Percentiles rank a stretch among this genome's conserved stretches.
Evolutionary conservation across 2,888 invertebrate genomes (phyloP).

Genomic region (Acleris literana): DNA sequence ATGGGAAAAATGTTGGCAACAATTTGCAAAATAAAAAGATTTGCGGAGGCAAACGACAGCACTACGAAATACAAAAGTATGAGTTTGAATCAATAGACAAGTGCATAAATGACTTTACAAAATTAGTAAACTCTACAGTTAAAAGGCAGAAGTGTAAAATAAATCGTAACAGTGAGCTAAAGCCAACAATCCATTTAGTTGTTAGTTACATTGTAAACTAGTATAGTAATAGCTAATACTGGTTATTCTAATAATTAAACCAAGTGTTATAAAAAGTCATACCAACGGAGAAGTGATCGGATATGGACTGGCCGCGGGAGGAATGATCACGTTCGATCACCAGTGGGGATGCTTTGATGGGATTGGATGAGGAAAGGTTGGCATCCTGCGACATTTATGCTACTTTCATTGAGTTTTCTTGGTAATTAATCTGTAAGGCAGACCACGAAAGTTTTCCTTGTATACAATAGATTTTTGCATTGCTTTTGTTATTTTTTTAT

Average conservation of each 20-base stretch:
- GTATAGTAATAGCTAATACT: constrained; percentile 4
- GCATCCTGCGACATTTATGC: constrained; percentile 41
- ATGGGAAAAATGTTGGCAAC: background rate
- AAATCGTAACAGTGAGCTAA: constrained; percentile 26
- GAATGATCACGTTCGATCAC: constrained; percentile 1
- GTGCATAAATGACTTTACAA: background rate
- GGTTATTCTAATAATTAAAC: constrained; percentile 38
- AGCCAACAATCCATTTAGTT: constrained; percentile 29
- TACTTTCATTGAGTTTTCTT: background rate
- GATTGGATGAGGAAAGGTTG: constrained; percentile 42
- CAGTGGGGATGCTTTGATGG: constrained; percentile 40
- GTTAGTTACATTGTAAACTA: constrained; percentile 29
- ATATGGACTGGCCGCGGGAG: constrained; percentile 31
- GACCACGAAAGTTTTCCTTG: too few relatives aligned
- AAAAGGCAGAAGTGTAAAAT: constrained; percentile 16
- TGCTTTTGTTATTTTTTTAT: too few relatives aligned
- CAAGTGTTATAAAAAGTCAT: constrained; percentile 43
- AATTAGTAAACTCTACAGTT: constrained; percentile 11
- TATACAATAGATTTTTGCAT: too few relatives aligned
- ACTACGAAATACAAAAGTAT: background rate
- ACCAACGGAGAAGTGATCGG: constrained; percentile 42
- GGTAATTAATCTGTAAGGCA: too few relatives aligned
- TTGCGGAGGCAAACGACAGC: too few relatives aligned
- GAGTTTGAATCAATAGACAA: background rate
- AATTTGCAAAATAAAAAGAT: constrained; percentile 1